Evolutionary conservation across 2,888 invertebrate genomes (phyloP).

Genomic region (Hydropsyche betteni): DNA sequence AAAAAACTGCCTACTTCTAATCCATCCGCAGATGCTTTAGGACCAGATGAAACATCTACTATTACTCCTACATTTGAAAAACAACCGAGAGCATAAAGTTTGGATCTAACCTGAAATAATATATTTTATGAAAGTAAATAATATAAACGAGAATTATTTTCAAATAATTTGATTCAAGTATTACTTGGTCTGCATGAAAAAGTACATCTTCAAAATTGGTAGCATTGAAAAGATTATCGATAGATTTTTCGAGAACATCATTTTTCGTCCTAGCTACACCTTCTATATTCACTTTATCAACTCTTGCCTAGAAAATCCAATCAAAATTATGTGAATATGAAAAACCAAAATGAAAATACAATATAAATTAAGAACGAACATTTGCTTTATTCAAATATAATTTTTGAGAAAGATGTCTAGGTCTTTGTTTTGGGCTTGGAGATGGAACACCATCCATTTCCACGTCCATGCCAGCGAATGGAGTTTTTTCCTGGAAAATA

Average conservation of each 20-base stretch:
- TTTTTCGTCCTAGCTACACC: conserved; percentile 88
- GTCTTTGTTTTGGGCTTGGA: background rate
- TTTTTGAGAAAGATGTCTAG: conserved; percentile 4
- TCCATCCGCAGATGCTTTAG: conserved; percentile 79
- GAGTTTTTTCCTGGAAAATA: conserved; percentile 23
- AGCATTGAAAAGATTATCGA: conserved; percentile 84
- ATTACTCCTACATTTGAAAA: conserved; percentile 86
- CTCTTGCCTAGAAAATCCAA: conserved; percentile 71
- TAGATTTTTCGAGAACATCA: conserved; percentile 82
- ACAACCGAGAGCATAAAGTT: conserved; percentile 85
- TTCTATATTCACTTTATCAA: conserved; percentile 86
- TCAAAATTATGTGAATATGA: background rate
- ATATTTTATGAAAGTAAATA: background rate
- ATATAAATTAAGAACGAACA: conserved; percentile 8
- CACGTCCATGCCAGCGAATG: background rate
- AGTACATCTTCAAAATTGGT: conserved; percentile 87
- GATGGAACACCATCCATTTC: background rate
- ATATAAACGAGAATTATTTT: background rate
- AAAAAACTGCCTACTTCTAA: conserved; percentile 70
- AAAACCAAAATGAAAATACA: background rate
- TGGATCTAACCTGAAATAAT: conserved; percentile 72
- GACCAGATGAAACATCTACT: conserved; percentile 87
- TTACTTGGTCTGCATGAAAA: conserved; percentile 71
- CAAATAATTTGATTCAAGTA: no score
- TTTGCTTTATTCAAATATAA: conserved; percentile 8